Conservation (phyloP, 2,113 vertebrate species). For the Panthera leo region DNA sequence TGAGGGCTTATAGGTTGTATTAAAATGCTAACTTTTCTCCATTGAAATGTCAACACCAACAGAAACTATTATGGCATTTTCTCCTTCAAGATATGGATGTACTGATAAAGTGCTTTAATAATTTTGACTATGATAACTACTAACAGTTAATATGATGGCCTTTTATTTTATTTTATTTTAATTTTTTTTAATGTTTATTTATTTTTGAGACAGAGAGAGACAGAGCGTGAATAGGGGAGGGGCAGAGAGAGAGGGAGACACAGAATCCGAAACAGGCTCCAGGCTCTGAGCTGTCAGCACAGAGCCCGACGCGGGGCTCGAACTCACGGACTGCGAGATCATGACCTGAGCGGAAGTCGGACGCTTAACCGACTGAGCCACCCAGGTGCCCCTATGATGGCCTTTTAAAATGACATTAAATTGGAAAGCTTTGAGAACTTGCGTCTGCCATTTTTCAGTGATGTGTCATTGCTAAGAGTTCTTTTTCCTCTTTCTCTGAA, state of each 20-base stretch:
- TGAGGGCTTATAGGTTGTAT: background rate
- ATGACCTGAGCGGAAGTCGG: no score
- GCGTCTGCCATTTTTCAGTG: background rate
- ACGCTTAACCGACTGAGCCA: no score
- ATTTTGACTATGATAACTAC: background rate
- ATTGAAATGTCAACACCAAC: background rate
- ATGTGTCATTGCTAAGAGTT: background rate
- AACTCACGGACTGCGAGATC: no score
- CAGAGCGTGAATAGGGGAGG: no score
- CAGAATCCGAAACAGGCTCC: no score
- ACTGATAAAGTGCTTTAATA: background rate
- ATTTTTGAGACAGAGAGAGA: no score
- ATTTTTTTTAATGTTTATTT: no score
- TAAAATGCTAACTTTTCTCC: slow-evolving; percentile 4
- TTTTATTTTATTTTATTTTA: background rate
- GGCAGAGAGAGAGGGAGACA: no score
- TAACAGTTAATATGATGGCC: background rate
- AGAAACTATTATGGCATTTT: background rate
- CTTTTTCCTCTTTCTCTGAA: background rate
- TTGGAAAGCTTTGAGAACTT: background rate
- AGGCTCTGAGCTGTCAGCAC: no score
- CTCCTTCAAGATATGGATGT: slow-evolving; percentile 4
- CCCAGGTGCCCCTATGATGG: background rate
- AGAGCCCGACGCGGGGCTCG: no score
- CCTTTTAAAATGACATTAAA: background rate